Evolutionary conservation across 1,140 invertebrate species (phyloP).

Genomic region (Drosophila kurseongensis): DNA sequence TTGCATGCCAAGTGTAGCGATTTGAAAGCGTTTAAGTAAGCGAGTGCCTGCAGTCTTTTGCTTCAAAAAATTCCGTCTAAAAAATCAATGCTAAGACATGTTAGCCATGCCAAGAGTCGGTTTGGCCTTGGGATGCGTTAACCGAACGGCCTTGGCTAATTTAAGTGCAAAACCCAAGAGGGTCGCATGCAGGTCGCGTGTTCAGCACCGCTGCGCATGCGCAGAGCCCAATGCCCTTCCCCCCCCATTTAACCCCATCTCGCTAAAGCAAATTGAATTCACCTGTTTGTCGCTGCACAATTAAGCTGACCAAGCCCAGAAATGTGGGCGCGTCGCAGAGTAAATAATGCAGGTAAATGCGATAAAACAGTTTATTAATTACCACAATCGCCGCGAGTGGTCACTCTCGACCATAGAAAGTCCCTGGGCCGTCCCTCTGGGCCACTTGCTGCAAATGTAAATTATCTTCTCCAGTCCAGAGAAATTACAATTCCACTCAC

Average conservation of each 20-base stretch:
- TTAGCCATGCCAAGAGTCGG: slow-evolving; percentile 43
- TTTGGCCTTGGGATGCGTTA: slow-evolving; percentile 51
- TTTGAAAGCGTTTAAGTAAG: slow-evolving; percentile 32
- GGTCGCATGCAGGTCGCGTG: slow-evolving; percentile 57
- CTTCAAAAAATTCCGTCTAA: slow-evolving; percentile 3
- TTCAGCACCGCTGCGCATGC: slow-evolving; percentile 51
- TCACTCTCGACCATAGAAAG: slow-evolving; percentile 57
- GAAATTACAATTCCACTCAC: slow-evolving; percentile 71
- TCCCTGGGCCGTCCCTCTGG: slow-evolving; percentile 38
- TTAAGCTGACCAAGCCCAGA: slow-evolving; percentile 51
- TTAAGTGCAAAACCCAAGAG: slow-evolving; percentile 70
- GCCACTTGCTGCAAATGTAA: slow-evolving; percentile 33
- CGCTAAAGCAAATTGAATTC: slow-evolving; percentile 33
- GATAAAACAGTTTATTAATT: slow-evolving; percentile 73
- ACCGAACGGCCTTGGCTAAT: slow-evolving; percentile 63
- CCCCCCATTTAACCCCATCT: neutral
- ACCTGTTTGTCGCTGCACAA: slow-evolving; percentile 64
- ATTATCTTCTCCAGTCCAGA: slow-evolving; percentile 35
- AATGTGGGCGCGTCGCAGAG: slow-evolving; percentile 28
- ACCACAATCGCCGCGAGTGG: slow-evolving; percentile 31
- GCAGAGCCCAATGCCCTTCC: slow-evolving; percentile 13
- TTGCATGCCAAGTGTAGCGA: slow-evolving; percentile 31
- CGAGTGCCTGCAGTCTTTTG: slow-evolving; percentile 22
- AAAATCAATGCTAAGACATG: slow-evolving; percentile 66
- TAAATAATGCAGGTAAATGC: slow-evolving; percentile 51